phyloP scores from a whole-genome alignment of 1,140 invertebrate species.

The Dolichoris vasculosae region DNA sequence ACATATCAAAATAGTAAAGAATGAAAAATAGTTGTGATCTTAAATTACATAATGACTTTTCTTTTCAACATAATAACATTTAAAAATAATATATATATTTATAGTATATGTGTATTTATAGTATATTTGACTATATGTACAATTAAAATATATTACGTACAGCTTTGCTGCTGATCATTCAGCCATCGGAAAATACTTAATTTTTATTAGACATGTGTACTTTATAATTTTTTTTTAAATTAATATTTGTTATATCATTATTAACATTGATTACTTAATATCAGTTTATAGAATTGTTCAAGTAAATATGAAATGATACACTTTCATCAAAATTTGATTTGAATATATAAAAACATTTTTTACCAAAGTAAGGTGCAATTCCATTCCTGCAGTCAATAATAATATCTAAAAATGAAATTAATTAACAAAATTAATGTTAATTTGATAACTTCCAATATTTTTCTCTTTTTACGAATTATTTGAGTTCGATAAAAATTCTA shows the following conservation, averaged over 20 bases:
- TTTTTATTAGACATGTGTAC: not conserved
- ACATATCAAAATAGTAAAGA: not conserved
- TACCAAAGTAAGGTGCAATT: too few species aligned
- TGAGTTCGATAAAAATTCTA: not conserved
- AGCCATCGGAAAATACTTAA: not conserved
- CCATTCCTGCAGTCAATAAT: too few species aligned
- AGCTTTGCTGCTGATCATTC: conserved; percentile 31
- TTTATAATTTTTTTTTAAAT: not conserved
- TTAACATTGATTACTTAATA: too few species aligned
- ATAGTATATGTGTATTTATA: conserved; percentile 43
- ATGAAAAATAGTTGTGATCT: not conserved
- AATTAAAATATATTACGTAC: conserved; percentile 54
- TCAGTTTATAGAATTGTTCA: too few species aligned
- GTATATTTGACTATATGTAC: conserved; percentile 55
- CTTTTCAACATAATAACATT: not conserved
- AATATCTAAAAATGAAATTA: too few species aligned
- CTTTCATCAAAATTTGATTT: too few species aligned
- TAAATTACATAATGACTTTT: conserved; percentile 3
- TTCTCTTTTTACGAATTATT: not conserved
- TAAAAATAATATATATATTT: conserved; percentile 38
- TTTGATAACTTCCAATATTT: too few species aligned
- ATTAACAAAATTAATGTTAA: too few species aligned
- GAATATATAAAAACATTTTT: too few species aligned
- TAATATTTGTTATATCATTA: not conserved
- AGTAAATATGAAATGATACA: too few species aligned